Conservation (phyloP, 2,797 vertebrate genomes). For the Decapterus maruadsi region DNA sequence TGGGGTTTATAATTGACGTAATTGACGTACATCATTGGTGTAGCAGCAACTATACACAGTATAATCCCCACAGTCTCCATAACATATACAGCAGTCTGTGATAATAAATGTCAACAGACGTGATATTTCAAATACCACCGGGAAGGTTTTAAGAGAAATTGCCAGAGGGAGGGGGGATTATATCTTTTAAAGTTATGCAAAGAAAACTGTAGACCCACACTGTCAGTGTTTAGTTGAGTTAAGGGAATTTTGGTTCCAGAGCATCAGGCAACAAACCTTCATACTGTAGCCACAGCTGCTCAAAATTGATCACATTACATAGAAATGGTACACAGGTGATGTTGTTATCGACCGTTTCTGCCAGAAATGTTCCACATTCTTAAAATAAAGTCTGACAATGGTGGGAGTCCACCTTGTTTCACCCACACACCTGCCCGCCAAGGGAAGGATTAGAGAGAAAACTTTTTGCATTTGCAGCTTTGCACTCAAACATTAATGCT, state of each 20-base stretch:
- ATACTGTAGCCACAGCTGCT: neutral
- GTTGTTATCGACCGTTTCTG: neutral
- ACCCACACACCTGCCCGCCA: neutral
- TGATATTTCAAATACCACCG: conserved; percentile 1
- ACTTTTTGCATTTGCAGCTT: neutral
- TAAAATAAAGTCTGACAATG: neutral
- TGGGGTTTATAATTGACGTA: neutral
- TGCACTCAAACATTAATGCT: neutral
- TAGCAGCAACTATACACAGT: neutral
- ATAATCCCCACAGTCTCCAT: neutral
- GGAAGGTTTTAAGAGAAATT: neutral
- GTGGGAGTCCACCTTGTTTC: neutral
- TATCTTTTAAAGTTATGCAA: neutral
- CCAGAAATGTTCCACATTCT: neutral
- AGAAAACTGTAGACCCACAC: neutral
- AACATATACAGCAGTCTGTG: neutral
- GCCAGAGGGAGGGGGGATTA: neutral
- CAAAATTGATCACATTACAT: neutral
- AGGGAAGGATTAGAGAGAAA: neutral
- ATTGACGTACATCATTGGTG: neutral
- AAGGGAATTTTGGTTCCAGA: neutral
- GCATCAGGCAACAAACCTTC: neutral
- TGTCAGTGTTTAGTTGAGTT: neutral
- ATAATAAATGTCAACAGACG: neutral
- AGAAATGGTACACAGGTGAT: neutral